Evolutionary conservation across 1,140 invertebrate species (phyloP).

Genomic region (Brachionus paranguensis): DNA sequence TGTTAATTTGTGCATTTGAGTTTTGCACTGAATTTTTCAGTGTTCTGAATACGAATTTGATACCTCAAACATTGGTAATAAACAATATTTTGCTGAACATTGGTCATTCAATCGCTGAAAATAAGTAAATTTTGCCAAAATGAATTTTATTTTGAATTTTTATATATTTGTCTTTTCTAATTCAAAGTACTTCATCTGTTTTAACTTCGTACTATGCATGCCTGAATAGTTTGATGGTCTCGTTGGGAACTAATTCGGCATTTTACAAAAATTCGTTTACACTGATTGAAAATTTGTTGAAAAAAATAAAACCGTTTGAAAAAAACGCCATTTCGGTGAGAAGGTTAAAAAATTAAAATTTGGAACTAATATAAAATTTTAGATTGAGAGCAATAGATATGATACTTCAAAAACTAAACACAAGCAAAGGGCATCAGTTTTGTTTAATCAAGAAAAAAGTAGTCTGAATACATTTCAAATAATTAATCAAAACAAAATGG

Average conservation of each 20-base stretch:
- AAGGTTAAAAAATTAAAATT: background rate
- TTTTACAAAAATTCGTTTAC: background rate
- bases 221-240: background rate
- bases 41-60: constrained; percentile 16
- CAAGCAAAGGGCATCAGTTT: background rate
- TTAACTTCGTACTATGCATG: background rate
- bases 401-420: background rate
- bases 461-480: background rate
- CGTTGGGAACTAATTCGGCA: background rate
- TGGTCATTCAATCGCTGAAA: background rate
- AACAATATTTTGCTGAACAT: constrained; percentile 1
- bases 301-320: background rate
- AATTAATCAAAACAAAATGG: background rate
- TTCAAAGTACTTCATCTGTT: background rate
- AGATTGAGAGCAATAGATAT: background rate
- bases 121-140: background rate
- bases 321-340: background rate
- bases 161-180: too few relatives aligned
- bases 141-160: background rate
- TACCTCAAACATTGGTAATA: background rate
- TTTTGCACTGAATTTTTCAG: background rate
- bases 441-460: background rate
- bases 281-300: constrained; percentile 7
- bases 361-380: background rate
- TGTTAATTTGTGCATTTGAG: background rate